Conservation (phyloP, 2,113 vertebrate genomes). For the Phylloscopus whistleri region DNA sequence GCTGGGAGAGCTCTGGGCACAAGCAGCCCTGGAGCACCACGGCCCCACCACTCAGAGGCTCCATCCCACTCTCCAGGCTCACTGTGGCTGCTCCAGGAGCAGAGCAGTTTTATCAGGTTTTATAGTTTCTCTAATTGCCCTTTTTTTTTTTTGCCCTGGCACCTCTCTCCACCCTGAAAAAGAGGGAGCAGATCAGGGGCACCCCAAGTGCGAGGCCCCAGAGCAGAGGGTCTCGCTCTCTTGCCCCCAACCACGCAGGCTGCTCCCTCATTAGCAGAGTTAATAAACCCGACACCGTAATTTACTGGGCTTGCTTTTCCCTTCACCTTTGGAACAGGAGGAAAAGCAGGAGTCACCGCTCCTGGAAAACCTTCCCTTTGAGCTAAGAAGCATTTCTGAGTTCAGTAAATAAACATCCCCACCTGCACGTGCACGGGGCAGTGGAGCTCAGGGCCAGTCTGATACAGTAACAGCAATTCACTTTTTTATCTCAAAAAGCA, state of each 20-base stretch:
- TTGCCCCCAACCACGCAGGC: fast-evolving
- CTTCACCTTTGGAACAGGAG: not conserved
- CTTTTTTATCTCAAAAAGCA: not conserved
- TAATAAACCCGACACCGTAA: not conserved
- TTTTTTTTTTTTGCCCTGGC: not conserved
- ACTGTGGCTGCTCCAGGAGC: too few species aligned
- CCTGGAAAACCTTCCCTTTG: not conserved
- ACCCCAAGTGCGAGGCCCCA: fast-evolving
- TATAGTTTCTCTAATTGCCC: not conserved
- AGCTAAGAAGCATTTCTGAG: not conserved
- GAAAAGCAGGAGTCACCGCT: not conserved
- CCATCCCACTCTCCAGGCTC: fast-evolving
- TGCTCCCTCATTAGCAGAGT: not conserved
- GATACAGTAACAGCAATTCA: not conserved
- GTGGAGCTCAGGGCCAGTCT: not conserved
- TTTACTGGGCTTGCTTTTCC: not conserved
- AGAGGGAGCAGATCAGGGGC: fast-evolving
- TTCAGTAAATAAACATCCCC: not conserved
- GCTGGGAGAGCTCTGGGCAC: fast-evolving
- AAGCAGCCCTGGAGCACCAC: not conserved
- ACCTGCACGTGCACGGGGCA: fast-evolving
- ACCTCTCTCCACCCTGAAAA: not conserved
- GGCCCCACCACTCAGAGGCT: not conserved
- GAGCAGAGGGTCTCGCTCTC: not conserved
- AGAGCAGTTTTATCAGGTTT: not conserved